phyloP scores from a whole-genome alignment of 1,140 invertebrate species.

The Musca vetustissima region DNA sequence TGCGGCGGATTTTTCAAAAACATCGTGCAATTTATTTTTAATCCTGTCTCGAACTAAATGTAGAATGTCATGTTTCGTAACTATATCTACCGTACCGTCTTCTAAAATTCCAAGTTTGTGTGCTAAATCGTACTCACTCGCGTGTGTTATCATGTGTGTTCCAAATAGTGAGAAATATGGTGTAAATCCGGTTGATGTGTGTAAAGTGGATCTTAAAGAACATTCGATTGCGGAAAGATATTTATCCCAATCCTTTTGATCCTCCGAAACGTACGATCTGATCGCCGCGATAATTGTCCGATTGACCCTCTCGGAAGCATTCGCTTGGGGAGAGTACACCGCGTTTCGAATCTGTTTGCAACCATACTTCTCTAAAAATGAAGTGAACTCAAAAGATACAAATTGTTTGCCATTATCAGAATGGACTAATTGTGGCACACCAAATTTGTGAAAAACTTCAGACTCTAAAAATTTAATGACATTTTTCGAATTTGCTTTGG shows the following conservation, averaged over 20 bases:
- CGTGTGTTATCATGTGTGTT: neutral
- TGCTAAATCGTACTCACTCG: neutral
- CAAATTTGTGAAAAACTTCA: constrained; percentile 8
- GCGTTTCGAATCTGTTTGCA: neutral
- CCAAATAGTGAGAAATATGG: neutral
- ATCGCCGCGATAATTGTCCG: neutral
- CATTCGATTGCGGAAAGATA: neutral
- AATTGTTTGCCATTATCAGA: neutral
- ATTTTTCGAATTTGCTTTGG: neutral
- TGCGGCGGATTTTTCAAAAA: too few relatives aligned
- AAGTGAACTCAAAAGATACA: constrained; percentile 19
- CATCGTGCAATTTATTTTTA: too few relatives aligned
- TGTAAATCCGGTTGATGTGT: neutral
- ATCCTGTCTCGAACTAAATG: too few relatives aligned
- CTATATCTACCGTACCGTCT: too few relatives aligned
- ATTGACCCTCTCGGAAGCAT: neutral
- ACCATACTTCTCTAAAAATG: neutral
- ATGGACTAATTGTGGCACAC: neutral
- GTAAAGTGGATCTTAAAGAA: neutral
- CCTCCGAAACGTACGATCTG: neutral
- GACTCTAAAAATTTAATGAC: constrained; percentile 21
- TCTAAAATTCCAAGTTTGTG: too few relatives aligned
- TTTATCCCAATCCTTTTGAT: neutral
- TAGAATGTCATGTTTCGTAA: too few relatives aligned
- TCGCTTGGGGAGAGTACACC: neutral